These are phyloP conservation scores for Solen grandis DNA, from an alignment of 1,140 invertebrate genomes.

Conservation along the genomic window DNA sequence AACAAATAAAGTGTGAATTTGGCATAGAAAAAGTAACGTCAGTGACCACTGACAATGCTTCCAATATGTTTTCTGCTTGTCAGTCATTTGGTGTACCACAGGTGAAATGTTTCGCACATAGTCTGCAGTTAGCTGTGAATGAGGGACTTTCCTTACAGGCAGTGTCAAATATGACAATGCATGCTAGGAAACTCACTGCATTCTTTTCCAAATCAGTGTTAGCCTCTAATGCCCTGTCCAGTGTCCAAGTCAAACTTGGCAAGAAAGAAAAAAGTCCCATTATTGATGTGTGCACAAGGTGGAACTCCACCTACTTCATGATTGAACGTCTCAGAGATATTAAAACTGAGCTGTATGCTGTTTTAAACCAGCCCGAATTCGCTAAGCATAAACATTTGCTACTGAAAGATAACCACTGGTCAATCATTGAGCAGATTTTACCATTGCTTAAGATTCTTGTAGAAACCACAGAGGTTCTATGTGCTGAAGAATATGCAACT, in stretches of 20 bases:
- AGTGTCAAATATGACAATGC: background rate
- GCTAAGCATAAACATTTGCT: background rate
- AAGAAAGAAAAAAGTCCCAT: background rate
- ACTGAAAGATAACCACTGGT: slow-evolving; percentile 25
- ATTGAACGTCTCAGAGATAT: slow-evolving; percentile 3
- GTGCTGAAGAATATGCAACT: slow-evolving; percentile 29
- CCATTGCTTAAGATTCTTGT: background rate
- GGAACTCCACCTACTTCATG: slow-evolving; percentile 27
- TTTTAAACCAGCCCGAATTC: slow-evolving; percentile 8
- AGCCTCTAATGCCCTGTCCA: slow-evolving; percentile 16
- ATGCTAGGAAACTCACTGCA: slow-evolving; percentile 3
- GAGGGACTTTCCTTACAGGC: background rate
- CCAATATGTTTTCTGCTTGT: slow-evolving; percentile 20
- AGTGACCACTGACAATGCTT: slow-evolving; percentile 25
- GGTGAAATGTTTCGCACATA: slow-evolving; percentile 8
- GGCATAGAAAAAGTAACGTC: background rate
- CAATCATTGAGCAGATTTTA: slow-evolving; percentile 12
- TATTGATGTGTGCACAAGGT: slow-evolving; percentile 16
- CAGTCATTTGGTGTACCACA: background rate
- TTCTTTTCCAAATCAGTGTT: slow-evolving; percentile 30
- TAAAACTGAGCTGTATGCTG: slow-evolving; percentile 8
- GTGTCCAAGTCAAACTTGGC: slow-evolving; percentile 11
- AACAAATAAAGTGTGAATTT: slow-evolving; percentile 10
- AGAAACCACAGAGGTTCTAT: slow-evolving; percentile 7
- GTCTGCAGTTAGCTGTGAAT: slow-evolving; percentile 10